Evolutionary conservation across 2,113 vertebrate genomes (phyloP), one percentile per base, ranked within the genome.

Genomic region (Nyctibius bracteatus): DNA sequence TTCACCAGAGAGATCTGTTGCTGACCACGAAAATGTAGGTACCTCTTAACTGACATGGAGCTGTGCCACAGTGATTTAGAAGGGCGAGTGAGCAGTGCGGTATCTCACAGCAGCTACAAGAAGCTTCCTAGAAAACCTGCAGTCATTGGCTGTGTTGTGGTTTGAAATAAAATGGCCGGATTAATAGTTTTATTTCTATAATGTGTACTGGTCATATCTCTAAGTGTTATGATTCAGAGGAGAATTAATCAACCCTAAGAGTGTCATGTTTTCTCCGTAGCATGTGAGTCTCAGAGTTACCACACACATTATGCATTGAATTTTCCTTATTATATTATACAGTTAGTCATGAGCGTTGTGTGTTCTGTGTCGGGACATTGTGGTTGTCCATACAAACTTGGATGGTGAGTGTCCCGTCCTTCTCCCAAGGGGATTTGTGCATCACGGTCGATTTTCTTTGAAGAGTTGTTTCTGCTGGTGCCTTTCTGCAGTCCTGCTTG

Each of bases 301-400:
- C 33, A 35, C 47, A 44, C 28, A 4, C 2, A 6, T 21, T 2
- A 4, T 30, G 41, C 49, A 58, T 62, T 90, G 65, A 10, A 25
- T 71, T 87, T 74, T 74, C 52, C 9, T 28, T 19, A 31, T 58
- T 2, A 0, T 62, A 3, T 39, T 46, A 9, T 2, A 8, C 17
- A 12, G 1, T 25, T 31, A 78, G n/a, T 62, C 18, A 3, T 13
- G 18, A 71, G n/a, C 0, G 0, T 5, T 49, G 20, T 57, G 6
- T 55, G 33, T 71, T 73, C 43, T 59, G 14, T 35, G 14, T 25
- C 21, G 35, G 31, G 58, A 41, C 23, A 41, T 13, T 4, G 30
- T 37, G 8, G 14, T 31, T 84, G 22, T 65, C 68, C 1, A 0
- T 47, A 30, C 35, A 39, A 16, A 47, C 47, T 39, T 37, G 57